Percentiles rank a stretch among this genome's conserved stretches.
These are phyloP conservation scores for Montipora capricornis DNA, from an alignment of 64 coral and sea anemone genomes.

Conservation along the genomic window DNA sequence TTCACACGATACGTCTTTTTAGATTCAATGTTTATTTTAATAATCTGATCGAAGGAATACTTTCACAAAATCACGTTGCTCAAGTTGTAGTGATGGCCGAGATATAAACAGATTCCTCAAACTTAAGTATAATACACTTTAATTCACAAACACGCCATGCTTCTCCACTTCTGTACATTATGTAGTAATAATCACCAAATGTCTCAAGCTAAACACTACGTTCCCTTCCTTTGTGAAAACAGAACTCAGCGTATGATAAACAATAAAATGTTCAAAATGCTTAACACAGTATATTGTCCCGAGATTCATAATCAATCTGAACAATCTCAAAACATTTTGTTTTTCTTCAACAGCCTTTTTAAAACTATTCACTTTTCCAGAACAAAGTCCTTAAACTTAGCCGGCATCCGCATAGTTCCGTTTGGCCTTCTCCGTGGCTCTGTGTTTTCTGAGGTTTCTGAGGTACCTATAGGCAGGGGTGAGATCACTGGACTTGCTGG, in stretches of 20 bases:
- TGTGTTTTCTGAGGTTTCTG: background rate
- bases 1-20: too few relatives aligned
- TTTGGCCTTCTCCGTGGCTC: constrained; percentile 17
- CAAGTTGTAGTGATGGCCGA: background rate
- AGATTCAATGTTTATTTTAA: too few relatives aligned
- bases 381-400: constrained; percentile 48
- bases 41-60: too few relatives aligned
- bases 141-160: background rate
- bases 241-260: too few relatives aligned
- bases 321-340: background rate
- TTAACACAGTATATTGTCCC: too few relatives aligned
- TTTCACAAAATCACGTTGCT: too few relatives aligned
- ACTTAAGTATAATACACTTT: background rate
- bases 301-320: background rate
- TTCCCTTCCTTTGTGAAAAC: constrained; percentile 5
- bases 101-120: background rate
- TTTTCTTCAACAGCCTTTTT: background rate
- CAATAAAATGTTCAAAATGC: too few relatives aligned
- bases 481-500: constrained; percentile 4
- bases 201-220: constrained; percentile 18
- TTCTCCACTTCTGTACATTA: too few relatives aligned
- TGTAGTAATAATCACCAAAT: background rate
- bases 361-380: background rate
- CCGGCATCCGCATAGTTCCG: constrained; percentile 8
- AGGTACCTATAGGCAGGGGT: background rate